Evolutionary conservation across 1,140 invertebrate genomes (phyloP).

Genomic region (Conopomorpha cramerella): DNA sequence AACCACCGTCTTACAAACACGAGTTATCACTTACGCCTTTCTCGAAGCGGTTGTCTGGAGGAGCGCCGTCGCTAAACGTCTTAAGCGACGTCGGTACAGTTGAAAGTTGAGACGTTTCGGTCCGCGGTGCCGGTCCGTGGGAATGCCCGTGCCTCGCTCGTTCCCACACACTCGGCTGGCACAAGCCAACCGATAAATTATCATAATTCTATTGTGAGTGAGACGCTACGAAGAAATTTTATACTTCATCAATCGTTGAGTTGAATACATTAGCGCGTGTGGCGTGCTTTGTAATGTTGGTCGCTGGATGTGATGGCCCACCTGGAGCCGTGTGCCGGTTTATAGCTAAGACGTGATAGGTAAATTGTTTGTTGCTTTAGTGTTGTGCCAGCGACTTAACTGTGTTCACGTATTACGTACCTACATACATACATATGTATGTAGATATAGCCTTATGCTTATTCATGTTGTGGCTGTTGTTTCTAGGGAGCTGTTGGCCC

Average conservation of each 20-base stretch:
- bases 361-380: constrained; percentile 23
- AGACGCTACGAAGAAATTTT: constrained; percentile 59
- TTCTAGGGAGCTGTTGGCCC: no score
- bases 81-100: constrained; percentile 21
- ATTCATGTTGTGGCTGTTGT: no score
- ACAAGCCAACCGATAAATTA: constrained; percentile 62
- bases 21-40: no score
- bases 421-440: background rate
- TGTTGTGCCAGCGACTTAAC: constrained; percentile 17
- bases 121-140: constrained; percentile 29
- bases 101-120: constrained; percentile 26
- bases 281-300: constrained; percentile 30
- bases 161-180: constrained; percentile 56
- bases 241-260: constrained; percentile 56
- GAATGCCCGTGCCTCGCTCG: constrained; percentile 54
- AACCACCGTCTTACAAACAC: constrained; percentile 9
- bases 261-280: constrained; percentile 58
- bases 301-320: constrained; percentile 15
- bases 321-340: constrained; percentile 11
- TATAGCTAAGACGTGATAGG: no score
- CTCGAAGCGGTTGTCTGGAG: no score
- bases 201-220: constrained; percentile 61
- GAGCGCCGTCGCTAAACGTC: constrained; percentile 15
- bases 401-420: constrained; percentile 6
- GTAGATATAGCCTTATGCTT: background rate